These are phyloP conservation scores for Caranx ignobilis DNA, from an alignment of 2,113 vertebrate species.

Conservation along the genomic window DNA sequence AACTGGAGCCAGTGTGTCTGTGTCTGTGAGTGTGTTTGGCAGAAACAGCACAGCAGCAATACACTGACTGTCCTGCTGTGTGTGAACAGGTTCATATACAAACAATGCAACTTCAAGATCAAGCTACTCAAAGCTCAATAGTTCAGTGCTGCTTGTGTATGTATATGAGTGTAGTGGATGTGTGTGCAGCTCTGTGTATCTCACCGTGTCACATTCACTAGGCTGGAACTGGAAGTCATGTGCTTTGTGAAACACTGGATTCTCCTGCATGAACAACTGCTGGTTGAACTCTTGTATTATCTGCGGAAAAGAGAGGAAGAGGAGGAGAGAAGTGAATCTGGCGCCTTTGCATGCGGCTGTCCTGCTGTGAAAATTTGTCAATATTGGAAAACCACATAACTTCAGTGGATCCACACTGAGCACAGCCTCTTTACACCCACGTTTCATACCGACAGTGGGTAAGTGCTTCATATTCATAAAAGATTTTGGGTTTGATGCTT, in stretches of 20 bases:
- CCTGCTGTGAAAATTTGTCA: neutral
- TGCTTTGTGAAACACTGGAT: conserved; percentile 93
- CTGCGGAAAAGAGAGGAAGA: conserved; percentile 74
- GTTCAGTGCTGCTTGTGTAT: neutral
- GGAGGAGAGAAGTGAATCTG: neutral
- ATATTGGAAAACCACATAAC: neutral
- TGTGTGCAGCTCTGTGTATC: conserved; percentile 47
- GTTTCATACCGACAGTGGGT: conserved; percentile 8
- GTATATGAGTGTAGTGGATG: neutral
- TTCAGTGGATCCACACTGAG: neutral
- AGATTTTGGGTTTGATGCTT: conserved; percentile 1
- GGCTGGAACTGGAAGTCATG: conserved; percentile 98
- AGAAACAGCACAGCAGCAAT: neutral
- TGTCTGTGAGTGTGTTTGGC: conserved; percentile 12
- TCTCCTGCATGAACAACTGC: conserved; percentile 96
- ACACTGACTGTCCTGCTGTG: conserved; percentile 10
- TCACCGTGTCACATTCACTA: conserved; percentile 94
- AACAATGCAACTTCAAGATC: conserved; percentile 23
- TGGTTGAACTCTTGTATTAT: conserved; percentile 96
- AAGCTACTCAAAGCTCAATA: neutral
- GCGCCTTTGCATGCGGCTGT: neutral
- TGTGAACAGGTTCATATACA: conserved; percentile 47
- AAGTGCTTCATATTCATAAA: conserved; percentile 14
- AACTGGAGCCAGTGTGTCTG: neutral
- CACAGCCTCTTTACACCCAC: neutral